Percentiles rank a stretch among this genome's conserved stretches.
Conservation (phyloP, 2,888 invertebrate genomes). For the Orchesellides sinensis region DNA sequence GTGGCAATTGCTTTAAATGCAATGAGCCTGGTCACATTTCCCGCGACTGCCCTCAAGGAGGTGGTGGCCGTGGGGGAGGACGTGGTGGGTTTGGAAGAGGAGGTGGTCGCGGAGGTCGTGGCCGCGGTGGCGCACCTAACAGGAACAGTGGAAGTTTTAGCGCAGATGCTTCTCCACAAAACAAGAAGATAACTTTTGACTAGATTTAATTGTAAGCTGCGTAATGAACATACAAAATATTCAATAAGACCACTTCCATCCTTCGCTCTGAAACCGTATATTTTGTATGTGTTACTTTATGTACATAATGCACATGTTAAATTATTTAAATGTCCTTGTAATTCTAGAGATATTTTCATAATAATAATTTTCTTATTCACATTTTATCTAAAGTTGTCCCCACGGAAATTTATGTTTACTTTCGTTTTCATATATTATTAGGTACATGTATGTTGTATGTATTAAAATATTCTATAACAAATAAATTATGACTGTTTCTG, state of each 20-base stretch:
- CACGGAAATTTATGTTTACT: background rate
- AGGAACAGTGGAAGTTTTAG: slow-evolving; percentile 72
- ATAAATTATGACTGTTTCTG: background rate
- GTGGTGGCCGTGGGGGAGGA: slow-evolving; percentile 71
- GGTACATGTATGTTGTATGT: too few relatives aligned
- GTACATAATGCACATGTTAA: too few relatives aligned
- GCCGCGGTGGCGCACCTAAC: slow-evolving; percentile 73
- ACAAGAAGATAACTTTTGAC: slow-evolving; percentile 86
- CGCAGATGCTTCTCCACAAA: slow-evolving; percentile 78
- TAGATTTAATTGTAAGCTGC: slow-evolving; percentile 75
- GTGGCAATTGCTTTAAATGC: slow-evolving; percentile 57
- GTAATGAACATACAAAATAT: slow-evolving; percentile 74
- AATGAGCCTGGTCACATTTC: slow-evolving; percentile 34
- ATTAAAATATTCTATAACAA: background rate
- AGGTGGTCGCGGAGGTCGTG: slow-evolving; percentile 75
- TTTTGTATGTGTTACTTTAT: too few relatives aligned
- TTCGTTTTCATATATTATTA: too few relatives aligned
- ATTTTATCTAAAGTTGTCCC: background rate
- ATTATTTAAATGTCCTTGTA: too few relatives aligned
- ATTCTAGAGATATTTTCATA: too few relatives aligned
- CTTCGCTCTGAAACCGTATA: background rate
- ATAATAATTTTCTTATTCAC: too few relatives aligned
- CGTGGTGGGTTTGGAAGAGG: slow-evolving; percentile 75
- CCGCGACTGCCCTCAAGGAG: slow-evolving; percentile 66
- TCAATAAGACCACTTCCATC: too few relatives aligned